phyloP scores from a whole-genome alignment of 2,888 invertebrate species.

The Macaria notata region DNA sequence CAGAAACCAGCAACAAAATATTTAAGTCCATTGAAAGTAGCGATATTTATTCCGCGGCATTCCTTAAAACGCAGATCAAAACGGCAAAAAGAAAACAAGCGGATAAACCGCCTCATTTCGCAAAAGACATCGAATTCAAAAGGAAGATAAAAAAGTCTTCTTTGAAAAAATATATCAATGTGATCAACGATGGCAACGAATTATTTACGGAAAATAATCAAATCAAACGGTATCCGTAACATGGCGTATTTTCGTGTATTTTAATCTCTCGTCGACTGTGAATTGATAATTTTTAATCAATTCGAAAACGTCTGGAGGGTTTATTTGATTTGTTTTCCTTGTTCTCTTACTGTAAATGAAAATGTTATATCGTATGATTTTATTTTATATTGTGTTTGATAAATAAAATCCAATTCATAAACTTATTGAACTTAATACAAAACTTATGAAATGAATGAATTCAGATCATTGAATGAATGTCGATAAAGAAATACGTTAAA shows the following conservation, averaged over 20 bases:
- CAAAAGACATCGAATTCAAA: constrained; percentile 21
- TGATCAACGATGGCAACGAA: constrained; percentile 20
- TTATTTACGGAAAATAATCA: constrained; percentile 26
- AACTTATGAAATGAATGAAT: too few species aligned
- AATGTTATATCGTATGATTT: too few species aligned
- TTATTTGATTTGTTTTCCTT: background rate
- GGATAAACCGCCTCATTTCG: constrained; percentile 17
- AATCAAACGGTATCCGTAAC: constrained; percentile 19
- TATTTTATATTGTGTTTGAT: too few species aligned
- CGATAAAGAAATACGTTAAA: too few species aligned
- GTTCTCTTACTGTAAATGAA: too few species aligned
- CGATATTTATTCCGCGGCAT: too few species aligned
- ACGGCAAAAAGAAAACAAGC: constrained; percentile 19
- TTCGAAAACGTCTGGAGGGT: background rate
- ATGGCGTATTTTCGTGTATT: constrained; percentile 6
- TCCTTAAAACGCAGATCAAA: constrained; percentile 6
- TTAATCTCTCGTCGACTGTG: constrained; percentile 1
- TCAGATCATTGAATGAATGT: too few species aligned
- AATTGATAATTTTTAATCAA: constrained; percentile 4
- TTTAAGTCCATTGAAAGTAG: too few species aligned
- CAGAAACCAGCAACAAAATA: too few species aligned
- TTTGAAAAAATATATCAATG: constrained; percentile 21
- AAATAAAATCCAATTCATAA: too few species aligned
- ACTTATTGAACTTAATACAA: too few species aligned
- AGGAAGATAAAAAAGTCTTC: constrained; percentile 12